Evolutionary conservation across 2,888 invertebrate species (phyloP), one percentile per base, ranked within the genome.

Genomic region (Copidosoma aretas): DNA sequence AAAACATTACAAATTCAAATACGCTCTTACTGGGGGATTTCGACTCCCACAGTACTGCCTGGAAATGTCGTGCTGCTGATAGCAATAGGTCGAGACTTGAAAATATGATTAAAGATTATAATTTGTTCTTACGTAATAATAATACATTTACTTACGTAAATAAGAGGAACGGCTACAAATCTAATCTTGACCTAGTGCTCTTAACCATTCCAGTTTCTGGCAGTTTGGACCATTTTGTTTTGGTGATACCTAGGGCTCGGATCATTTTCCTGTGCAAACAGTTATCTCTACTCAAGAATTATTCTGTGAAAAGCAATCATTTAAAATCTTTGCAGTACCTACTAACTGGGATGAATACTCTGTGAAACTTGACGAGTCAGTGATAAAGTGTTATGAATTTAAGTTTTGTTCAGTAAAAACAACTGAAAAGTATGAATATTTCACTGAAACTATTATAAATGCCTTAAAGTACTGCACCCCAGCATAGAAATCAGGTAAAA

Each of bases 121-220:
- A 72, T 19, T 46, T 70, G 17, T 39, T 62, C 19, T 41, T 70
- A 43, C 69, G 64, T 43, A 72, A 70, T 49, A n/a, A 22, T 1
- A 46, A 64, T 17, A 51, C 72, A 0, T 32, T 25, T 17, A 67
- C 70, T 8, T 60, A 69, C 43, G 14, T 62, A 1, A 5, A 52
- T 52, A 5, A 1, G 1, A 52, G 52, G 3, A 52, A 5, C 2
- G 52, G 19, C 5, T 12, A 52, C 4, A 64, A 49, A 39, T 64
- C 68, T 4, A 68, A 64, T 24, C 14, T 68, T 24, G 64, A 68
- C 39, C 41, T 64, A 8, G 24, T 64, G 15, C 1, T 64, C 10
- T 64, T 64, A 5, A 41, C 54, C 10, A 21, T n/a, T 3, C 56
- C 54, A 12, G 8, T 64, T 17, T 17, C 56, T 12, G 54, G 60